Base-by-base conservation (phyloP, 2,888 invertebrate genomes). In the Cheilosia scutellata region DNA sequence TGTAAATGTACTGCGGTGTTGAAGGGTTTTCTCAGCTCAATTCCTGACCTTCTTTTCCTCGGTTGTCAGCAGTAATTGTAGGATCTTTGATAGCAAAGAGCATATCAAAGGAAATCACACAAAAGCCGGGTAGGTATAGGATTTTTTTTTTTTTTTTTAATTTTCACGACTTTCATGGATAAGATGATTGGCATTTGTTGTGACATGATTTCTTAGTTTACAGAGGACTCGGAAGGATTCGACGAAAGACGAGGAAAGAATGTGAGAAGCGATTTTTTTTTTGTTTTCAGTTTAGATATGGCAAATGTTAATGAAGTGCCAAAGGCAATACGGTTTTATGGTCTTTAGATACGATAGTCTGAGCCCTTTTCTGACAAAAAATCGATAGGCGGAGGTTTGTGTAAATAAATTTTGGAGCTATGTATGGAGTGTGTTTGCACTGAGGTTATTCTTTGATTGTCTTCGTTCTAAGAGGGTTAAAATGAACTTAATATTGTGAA, bases 11-110 rank as follows among this genome's bases (percentile, higher is more conserved):
- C 44, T 62, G 65, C 62, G 68, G 72, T 82, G 71, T 57, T 49
- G 60, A 76, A 51, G 40, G 68, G 27, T 70, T 60, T 63, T 65
- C 62, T 68, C 51, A 51, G 51, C 60, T 71, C 53, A 44, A 63
- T 76, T 40, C 76, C 76, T 86, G 86, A 86, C 86, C 80, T 86
- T 86, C 71, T 65, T 76, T 72, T 72, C 31, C 80, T 72, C 40
- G 62, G 33, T 72, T 77, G 62, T 80, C 66, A 76, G 80, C 75
- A 76, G 62, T 65, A 66, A 76, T 68, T 72, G 71, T 66, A 40
- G 55, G 58, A 49, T 71, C 40, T 58, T 29, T 25, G 63, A 60
- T 40, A 29, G 65, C n/a, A 62, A 5, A 57, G 42, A 33, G 31
- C n/a, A 70, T 71, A 2, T 42, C 51, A 51, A 51, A 62, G 7